Base-by-base conservation (phyloP, 92 coral and sea anemone species). In the Anthopleura xanthogrammica region DNA sequence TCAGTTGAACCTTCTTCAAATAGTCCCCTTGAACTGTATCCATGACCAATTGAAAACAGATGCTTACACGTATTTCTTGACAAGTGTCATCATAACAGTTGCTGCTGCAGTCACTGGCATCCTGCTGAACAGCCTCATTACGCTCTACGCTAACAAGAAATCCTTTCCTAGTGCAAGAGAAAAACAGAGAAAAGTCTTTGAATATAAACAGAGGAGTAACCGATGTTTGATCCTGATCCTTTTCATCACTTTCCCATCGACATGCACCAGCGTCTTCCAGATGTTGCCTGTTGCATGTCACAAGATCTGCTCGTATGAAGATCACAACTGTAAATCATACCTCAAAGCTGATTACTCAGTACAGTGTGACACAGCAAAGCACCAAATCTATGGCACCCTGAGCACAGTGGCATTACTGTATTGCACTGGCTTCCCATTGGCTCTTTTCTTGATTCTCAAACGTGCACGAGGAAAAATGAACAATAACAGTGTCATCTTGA, bases 301-400 rank as follows among this genome's bases (percentile, higher is more conserved):
- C 64, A 60, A 60, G 81, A 88, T 90, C 7, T 90, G 93, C 78
- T 76, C 91, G 2, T 70, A 73, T 41, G 58, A n/a, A 24, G 86
- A 74, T 17, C 89, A 80, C 60, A 20, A 40, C 7, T 90, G 93
- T 58, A 48, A 82, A 46, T 70, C 66, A 50, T 90, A 83, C 77
- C 89, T 90, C 40, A 90, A 90, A 77, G 89, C 93, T 2, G 93
- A 90, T 54, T 87, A 87, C 83, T 78, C 89, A 68, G 65, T 90
- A 8, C 54, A 81, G 77, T 90, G 93, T 66, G 87, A 86, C 24
- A 87, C 85, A 14, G 72, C 20, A 40, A 80, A 50, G 20, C 87
- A 87, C 64, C 48, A 76, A 14, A 83, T 62, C 41, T 78, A 79
- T 10, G 80, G 56, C 5, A 43, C 72, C 23, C 72, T 90, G 20